Base-by-base conservation (phyloP, 2,888 invertebrate genomes). In the Zygogramma bicolorata region DNA sequence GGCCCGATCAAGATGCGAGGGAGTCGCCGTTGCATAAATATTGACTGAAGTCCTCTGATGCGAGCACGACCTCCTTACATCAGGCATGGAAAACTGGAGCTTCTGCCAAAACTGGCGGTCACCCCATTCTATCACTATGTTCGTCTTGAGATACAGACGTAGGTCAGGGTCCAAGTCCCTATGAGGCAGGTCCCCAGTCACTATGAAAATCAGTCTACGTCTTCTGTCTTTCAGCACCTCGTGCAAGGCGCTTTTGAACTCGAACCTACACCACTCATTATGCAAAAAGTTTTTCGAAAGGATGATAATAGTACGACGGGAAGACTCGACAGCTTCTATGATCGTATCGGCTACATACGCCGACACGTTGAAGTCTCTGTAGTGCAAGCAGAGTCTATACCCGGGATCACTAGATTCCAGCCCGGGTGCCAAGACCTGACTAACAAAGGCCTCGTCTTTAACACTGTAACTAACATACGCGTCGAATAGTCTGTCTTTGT, bases 51-150 rank as follows among this genome's bases (percentile, higher is more conserved):
- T 92, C 80, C 91, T 89, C 84, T 91, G 91, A 86, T 91, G 91
- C 79, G 90, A 88, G 86, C 91, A 91, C 18, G 85, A 83, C 87
- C 91, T 89, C 85, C 91, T 89, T 80, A 92, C 90, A 87, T 95
- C 95, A 72, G 97, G 97, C 92, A 97, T 92, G 68, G 96, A 95
- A 85, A 95, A 95, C 85, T 95, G 92, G 76, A 98, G 89, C 88
- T 98, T 97, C 85, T 97, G 96, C 98, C 98, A 98, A 89, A 98
- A 98, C 85, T 96, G 93, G 86, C 95, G 94, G 88, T 98, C 97
- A 77, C 95, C 95, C 94, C 95, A 96, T 87, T 95, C 95, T 85
- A 98, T 93, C 86, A 96, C 94, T 81, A 96, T 95, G 88, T 96
- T 95, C 74, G 95, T 94, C 84, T 97, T 94, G 84, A 98, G 90